Evolutionary conservation across 2,888 invertebrate species (phyloP).

Genomic region (Sipha maydis): DNA sequence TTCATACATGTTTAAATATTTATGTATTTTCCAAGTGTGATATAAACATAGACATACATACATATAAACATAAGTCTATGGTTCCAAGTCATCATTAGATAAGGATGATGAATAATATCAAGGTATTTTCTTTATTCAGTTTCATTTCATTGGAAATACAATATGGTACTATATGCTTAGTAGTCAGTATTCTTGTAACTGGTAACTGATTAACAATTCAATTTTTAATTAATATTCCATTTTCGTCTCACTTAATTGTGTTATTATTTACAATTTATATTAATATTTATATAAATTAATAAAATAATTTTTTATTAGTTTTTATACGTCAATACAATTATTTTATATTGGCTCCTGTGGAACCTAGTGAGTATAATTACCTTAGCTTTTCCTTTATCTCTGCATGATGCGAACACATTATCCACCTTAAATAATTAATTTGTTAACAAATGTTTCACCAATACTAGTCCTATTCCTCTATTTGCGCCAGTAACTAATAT

Average conservation of each 20-base stretch:
- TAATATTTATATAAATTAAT: no score
- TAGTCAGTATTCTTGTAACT: not conserved
- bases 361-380: conserved; percentile 69
- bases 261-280: no score
- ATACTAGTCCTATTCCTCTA: conserved; percentile 87
- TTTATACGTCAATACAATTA: not conserved
- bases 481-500: conserved; percentile 91
- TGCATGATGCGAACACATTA: conserved; percentile 84
- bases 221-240: no score
- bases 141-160: not conserved
- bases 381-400: conserved; percentile 77
- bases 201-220: not conserved
- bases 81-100: conserved; percentile 30
- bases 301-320: not conserved
- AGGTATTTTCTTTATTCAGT: not conserved
- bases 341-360: conserved; percentile 60
- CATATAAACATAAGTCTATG: no score
- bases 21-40: no score
- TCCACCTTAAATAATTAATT: conserved; percentile 69
- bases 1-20: no score
- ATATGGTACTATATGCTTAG: no score
- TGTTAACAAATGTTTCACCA: conserved; percentile 78
- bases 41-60: no score
- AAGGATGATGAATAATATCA: not conserved
- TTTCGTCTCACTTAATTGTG: no score